Percentiles rank a stretch among this genome's conserved stretches.
Conservation (phyloP, 2,113 vertebrate genomes). For the Eidolon helvum region DNA sequence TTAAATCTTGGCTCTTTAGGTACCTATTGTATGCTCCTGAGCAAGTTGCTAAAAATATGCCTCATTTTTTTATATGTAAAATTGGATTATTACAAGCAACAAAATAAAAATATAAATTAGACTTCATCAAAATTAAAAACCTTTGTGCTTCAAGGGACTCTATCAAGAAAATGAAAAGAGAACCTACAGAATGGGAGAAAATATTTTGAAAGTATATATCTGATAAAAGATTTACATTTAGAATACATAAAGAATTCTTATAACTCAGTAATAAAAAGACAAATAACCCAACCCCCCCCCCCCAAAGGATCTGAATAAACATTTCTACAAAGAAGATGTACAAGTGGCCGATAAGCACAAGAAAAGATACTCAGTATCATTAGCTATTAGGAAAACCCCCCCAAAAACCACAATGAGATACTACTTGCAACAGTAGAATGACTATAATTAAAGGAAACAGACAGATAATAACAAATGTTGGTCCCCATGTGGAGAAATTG, state of each 20-base stretch:
- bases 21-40: background rate
- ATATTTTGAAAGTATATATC: background rate
- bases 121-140: constrained; percentile 40
- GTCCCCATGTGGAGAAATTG: background rate
- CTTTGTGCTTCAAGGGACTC: background rate
- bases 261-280: background rate
- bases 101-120: background rate
- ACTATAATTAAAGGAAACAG: background rate
- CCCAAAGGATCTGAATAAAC: background rate
- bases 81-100: background rate
- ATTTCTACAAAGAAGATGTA: background rate
- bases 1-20: background rate
- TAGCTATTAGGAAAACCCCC: background rate
- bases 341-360: background rate
- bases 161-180: background rate
- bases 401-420: background rate
- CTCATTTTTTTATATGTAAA: background rate
- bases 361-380: background rate
- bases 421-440: background rate
- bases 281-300: background rate
- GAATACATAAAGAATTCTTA: background rate
- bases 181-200: background rate
- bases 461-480: background rate
- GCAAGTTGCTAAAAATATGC: background rate
- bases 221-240: background rate